phyloP scores from a whole-genome alignment of 2,113 vertebrate species.

The Sapayoa aenigma region DNA sequence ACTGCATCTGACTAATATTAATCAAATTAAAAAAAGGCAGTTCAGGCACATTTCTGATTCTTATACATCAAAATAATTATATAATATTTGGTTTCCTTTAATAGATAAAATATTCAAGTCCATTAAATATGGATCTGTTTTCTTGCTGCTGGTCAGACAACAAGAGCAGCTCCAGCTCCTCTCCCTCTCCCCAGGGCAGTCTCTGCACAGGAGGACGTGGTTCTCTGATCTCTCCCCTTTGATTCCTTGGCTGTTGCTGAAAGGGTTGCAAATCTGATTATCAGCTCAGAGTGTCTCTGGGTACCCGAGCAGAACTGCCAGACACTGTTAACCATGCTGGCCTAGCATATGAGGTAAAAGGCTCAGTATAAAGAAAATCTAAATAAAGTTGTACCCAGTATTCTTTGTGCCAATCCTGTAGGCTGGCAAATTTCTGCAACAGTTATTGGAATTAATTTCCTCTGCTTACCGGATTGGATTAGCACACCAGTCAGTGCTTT shows the following conservation, averaged over 20 bases:
- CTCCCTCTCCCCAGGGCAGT: not conserved
- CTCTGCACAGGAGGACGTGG: fast-evolving
- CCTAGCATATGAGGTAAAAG: not conserved
- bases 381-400: not conserved
- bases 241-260: not conserved
- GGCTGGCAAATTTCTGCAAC: not conserved
- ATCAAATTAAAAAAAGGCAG: not conserved
- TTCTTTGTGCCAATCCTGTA: not conserved
- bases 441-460: not conserved
- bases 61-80: not conserved
- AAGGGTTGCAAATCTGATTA: not conserved
- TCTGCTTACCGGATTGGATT: not conserved
- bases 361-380: not conserved
- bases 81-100: not conserved
- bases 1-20: not conserved
- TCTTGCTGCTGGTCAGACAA: not conserved
- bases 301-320: not conserved
- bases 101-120: not conserved
- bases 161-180: not conserved
- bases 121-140: not conserved
- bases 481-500: not conserved
- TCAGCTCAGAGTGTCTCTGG: not conserved
- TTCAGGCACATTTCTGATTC: not conserved
- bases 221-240: not conserved
- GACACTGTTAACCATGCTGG: not conserved